Conservation (phyloP, 2,797 vertebrate genomes). For the Nyctibius grandis region DNA sequence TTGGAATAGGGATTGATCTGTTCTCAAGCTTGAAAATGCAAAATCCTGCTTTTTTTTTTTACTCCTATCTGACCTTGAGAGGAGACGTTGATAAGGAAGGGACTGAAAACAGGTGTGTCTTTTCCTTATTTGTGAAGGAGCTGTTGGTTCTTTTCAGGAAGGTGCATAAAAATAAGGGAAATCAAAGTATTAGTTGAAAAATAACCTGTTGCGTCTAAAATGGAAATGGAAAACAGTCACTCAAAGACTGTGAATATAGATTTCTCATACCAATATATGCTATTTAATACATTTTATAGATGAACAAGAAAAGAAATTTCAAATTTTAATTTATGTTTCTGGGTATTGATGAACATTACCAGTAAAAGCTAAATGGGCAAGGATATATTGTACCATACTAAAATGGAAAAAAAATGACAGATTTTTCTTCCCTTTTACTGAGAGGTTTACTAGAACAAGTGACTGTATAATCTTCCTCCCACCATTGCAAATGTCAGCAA, state of each 20-base stretch:
- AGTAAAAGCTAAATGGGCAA: background rate
- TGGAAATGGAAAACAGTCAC: background rate
- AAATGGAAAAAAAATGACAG: background rate
- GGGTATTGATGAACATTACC: background rate
- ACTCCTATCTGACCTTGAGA: background rate
- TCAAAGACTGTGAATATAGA: background rate
- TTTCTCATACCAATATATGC: background rate
- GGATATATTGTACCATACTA: background rate
- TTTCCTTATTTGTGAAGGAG: background rate
- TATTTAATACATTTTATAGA: background rate
- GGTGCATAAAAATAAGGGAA: background rate
- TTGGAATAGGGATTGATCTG: background rate
- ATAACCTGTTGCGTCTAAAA: background rate
- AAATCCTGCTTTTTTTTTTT: background rate
- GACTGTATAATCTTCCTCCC: background rate
- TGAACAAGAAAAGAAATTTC: background rate
- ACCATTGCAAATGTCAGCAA: background rate
- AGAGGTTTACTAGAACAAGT: background rate
- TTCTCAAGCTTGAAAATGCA: background rate
- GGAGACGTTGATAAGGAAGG: background rate
- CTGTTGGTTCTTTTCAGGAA: background rate
- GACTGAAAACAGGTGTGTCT: background rate
- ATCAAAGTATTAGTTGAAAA: background rate
- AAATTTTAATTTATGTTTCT: background rate
- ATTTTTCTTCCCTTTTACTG: background rate